Percentiles rank a stretch among this genome's conserved stretches.
Conservation (phyloP, 1,140 invertebrate species). For the Charaxes varanes region DNA sequence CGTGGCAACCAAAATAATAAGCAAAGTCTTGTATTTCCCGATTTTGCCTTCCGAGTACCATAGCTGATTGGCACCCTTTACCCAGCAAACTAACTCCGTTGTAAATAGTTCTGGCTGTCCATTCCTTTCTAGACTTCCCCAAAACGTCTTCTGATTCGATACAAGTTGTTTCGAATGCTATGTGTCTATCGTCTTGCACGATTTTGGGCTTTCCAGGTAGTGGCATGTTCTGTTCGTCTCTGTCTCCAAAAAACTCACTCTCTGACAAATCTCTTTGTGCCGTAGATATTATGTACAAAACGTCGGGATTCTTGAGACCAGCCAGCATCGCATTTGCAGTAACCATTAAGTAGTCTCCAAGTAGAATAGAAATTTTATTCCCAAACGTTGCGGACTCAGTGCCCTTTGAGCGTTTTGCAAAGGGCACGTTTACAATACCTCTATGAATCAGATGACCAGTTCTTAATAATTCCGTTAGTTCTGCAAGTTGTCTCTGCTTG, state of each 20-base stretch:
- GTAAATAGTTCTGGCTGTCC: slow-evolving; percentile 87
- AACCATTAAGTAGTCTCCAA: slow-evolving; percentile 92
- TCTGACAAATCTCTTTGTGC: slow-evolving; percentile 88
- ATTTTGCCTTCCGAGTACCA: slow-evolving; percentile 85
- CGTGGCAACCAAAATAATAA: slow-evolving; percentile 88
- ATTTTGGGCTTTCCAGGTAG: slow-evolving; percentile 78
- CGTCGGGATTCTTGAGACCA: slow-evolving; percentile 79
- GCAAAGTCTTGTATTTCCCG: slow-evolving; percentile 79
- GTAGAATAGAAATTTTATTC: slow-evolving; percentile 92
- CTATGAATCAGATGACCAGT: slow-evolving; percentile 94
- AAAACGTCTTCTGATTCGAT: slow-evolving; percentile 71
- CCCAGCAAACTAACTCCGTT: slow-evolving; percentile 86
- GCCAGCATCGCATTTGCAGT: slow-evolving; percentile 88
- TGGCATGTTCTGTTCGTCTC: slow-evolving; percentile 86
- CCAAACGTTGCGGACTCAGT: slow-evolving; percentile 79
- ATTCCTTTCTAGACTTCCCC: slow-evolving; percentile 82
- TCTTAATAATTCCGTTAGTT: slow-evolving; percentile 96
- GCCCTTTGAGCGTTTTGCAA: slow-evolving; percentile 65
- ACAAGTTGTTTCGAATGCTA: slow-evolving; percentile 42
- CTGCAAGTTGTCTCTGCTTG: slow-evolving; percentile 88
- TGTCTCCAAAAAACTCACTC: slow-evolving; percentile 87
- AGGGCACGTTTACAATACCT: slow-evolving; percentile 85
- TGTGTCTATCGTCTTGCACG: slow-evolving; percentile 38
- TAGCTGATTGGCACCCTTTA: slow-evolving; percentile 86
- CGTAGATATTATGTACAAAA: slow-evolving; percentile 89